Percentiles rank a stretch among this genome's conserved stretches.
Conservation (phyloP, 2,113 vertebrate genomes). For the Furnarius figulus region DNA sequence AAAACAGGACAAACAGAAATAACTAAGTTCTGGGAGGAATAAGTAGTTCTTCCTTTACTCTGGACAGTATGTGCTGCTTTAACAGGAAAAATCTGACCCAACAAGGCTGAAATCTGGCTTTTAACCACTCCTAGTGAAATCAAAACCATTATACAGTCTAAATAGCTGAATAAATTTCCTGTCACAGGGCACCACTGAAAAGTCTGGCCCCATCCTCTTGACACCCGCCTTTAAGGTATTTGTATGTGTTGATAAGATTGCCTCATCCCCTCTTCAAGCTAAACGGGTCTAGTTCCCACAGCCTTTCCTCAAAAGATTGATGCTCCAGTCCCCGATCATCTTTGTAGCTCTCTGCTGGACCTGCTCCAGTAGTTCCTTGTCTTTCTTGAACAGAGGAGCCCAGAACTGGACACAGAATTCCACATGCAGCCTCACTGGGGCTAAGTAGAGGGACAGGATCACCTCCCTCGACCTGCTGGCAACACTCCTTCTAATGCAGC, state of each 20-base stretch:
- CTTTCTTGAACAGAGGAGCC: not conserved
- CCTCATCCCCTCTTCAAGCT: not conserved
- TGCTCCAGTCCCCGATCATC: not conserved
- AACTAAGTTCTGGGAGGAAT: not conserved
- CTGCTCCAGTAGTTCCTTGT: not conserved
- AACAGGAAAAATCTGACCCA: conserved; percentile 9
- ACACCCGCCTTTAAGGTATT: not conserved
- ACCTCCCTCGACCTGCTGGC: not conserved
- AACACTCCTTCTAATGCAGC: too few species aligned
- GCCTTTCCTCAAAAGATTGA: not conserved
- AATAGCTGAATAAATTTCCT: not conserved
- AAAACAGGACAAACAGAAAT: not conserved
- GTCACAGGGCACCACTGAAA: not conserved
- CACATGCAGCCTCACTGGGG: not conserved
- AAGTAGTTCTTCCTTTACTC: not conserved
- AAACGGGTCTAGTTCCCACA: too few species aligned
- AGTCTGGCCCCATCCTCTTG: not conserved
- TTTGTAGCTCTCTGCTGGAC: not conserved
- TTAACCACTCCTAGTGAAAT: not conserved
- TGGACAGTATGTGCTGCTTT: not conserved
- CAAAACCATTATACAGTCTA: not conserved
- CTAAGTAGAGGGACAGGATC: not conserved
- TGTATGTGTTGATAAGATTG: not conserved
- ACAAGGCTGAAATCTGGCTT: conserved; percentile 6
- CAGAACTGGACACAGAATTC: not conserved